Conservation (phyloP, 2,797 vertebrate genomes). For the Loriculus beryllinus region DNA sequence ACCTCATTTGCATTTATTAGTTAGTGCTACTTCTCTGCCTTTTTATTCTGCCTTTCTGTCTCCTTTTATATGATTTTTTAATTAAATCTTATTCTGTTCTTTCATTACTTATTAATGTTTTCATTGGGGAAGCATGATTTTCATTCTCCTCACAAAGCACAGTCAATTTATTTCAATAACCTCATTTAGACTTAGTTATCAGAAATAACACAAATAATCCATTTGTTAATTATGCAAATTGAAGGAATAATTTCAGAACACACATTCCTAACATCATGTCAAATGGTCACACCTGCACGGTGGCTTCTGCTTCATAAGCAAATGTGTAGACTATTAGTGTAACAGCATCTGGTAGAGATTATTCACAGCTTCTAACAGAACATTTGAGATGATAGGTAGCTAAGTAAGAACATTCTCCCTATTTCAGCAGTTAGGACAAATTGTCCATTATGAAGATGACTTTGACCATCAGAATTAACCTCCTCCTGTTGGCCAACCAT, state of each 20-base stretch:
- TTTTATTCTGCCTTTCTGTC: not conserved
- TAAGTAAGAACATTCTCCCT: not conserved
- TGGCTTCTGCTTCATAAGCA: not conserved
- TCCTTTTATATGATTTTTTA: not conserved
- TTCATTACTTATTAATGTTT: slow-evolving; percentile 34
- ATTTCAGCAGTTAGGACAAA: not conserved
- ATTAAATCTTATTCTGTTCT: not conserved
- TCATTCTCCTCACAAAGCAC: not conserved
- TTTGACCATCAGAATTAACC: not conserved
- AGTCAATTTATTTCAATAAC: slow-evolving; percentile 26
- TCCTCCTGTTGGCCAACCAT: not conserved
- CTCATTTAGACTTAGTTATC: not conserved
- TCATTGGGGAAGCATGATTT: not conserved
- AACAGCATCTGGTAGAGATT: not conserved
- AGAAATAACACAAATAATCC: not conserved
- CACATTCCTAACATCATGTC: not conserved
- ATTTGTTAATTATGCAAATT: slow-evolving; percentile 4
- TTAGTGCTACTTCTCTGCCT: not conserved
- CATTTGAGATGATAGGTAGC: not conserved
- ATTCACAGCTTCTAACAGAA: not conserved
- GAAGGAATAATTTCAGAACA: not conserved
- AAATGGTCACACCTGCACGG: not conserved
- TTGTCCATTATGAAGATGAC: not conserved
- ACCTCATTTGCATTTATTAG: slow-evolving; percentile 5
- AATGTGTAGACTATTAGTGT: not conserved